Base-by-base conservation (phyloP, 2,113 vertebrate genomes). In the Myxocyprinus asiaticus region DNA sequence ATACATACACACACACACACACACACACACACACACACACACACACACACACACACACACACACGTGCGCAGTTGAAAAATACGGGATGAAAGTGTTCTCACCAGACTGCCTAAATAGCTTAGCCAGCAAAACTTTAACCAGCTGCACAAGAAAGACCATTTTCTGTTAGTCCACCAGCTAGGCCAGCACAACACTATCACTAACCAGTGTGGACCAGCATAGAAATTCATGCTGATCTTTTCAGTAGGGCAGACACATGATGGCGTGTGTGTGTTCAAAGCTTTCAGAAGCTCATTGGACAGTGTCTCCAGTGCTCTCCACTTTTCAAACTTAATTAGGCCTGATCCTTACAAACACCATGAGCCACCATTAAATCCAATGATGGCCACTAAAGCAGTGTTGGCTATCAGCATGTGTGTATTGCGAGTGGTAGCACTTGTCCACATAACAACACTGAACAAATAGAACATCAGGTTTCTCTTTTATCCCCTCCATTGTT, bases 351-450 rank as follows among this genome's bases (percentile, higher is more conserved):
- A 55, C 0, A 67, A 84, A 81, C 81, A 76, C 64, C n/a, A 91
- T 88, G 86, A 89, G 85, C 86, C 85, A 67, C 85, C 86, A 92
- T 94, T 93, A 92, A 89, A 91, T 90, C 76, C 87, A 93, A 92
- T 92, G 91, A 88, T 87, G 87, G 88, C 89, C 87, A 92, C 91
- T 94, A 92, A 90, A 88, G 83, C 44, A 66, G 75, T 42, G 22
- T 44, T 51, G 42, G 70, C 58, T 65, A 44, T 84, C 81, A 84
- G 61, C 65, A 42, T 80, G 72, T 77, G 70, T 75, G 63, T 67
- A 58, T 66, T 55, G 65, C 67, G 61, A 66, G 67, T 11, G 71
- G 82, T 86, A 61, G 82, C 85, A 85, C 89, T 91, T 88, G 90
- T 87, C 89, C 90, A 91, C 87, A 83, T 85, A 58, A 33, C 22